Evolutionary conservation across 1,140 invertebrate species (phyloP).

Genomic region (Diabrotica virgifera): DNA sequence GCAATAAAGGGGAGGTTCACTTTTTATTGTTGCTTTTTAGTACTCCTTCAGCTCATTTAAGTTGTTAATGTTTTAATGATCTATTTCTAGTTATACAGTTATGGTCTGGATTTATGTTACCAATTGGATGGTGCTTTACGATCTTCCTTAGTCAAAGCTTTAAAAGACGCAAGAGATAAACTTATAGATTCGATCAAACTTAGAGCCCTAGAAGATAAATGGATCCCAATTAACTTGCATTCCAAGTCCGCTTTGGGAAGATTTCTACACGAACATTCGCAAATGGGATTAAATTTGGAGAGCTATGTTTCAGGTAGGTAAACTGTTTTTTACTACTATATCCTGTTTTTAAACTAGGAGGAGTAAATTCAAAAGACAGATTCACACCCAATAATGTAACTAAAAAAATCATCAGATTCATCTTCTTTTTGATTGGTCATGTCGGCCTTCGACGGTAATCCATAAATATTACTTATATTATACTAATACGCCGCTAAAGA

Average conservation of each 20-base stretch:
- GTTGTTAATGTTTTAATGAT: too few relatives aligned
- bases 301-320: slow-evolving; percentile 55
- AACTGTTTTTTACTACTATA: not conserved
- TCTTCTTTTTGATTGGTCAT: too few relatives aligned
- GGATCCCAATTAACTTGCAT: slow-evolving; percentile 67
- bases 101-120: slow-evolving; percentile 77
- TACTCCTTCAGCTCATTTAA: too few relatives aligned
- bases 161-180: slow-evolving; percentile 71
- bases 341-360: too few relatives aligned
- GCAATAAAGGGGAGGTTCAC: too few relatives aligned
- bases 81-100: slow-evolving; percentile 58
- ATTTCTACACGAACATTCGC: slow-evolving; percentile 57
- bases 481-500: too few relatives aligned
- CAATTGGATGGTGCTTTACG: slow-evolving; percentile 69
- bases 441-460: too few relatives aligned
- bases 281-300: slow-evolving; percentile 55
- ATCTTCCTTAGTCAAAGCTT: slow-evolving; percentile 56
- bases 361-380: too few relatives aligned
- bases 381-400: too few relatives aligned
- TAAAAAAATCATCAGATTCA: too few relatives aligned
- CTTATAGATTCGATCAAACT: slow-evolving; percentile 71
- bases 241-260: slow-evolving; percentile 54
- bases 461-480: too few relatives aligned
- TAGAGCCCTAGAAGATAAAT: slow-evolving; percentile 66
- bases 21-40: too few relatives aligned